Evolutionary conservation across 1,140 invertebrate species (phyloP), one percentile per base, ranked within the genome.

Genomic region (Neodiprion fabricii): DNA sequence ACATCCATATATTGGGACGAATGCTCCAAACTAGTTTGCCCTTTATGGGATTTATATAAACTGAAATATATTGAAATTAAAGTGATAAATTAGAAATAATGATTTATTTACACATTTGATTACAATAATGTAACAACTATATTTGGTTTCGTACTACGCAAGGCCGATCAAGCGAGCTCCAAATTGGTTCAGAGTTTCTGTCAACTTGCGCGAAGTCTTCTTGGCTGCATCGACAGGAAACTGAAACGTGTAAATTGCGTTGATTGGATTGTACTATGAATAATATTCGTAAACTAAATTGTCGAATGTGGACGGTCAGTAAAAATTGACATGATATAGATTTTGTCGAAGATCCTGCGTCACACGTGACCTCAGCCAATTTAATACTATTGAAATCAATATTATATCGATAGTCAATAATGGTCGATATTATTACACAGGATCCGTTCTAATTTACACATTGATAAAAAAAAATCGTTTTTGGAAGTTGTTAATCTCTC

Each of bases 161-260:
- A 91, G 82, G n/a, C 91, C 91, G 40, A 92, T 81, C 7, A 92
- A 48, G 74, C 86, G 87, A 21, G 89, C 88, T 47, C 91, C 91
- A 49, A 91, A 77, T 71, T 90, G 85, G 80, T 91, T 89, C 50
- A 92, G 78, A 9, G 87, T 85, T 17, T 89, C 87, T 0, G 89
- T 91, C 17, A 91, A 78, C n/a, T 85, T 82, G 72, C 85, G 84
- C 9, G 89, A 89, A 4, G 90, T 84, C 70, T 86, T 86, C 74
- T 87, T 90, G 0, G 84, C 87, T 7, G 87, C 76, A 73, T 87
- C 86, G 21, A 84, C 83, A 66, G 91, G 90, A 53, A 89, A 81
- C 91, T 91, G 77, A 40, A 87, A 85, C 72, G 8, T 65, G 76
- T 75, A 71, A 61, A 61, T 9, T 40, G 28, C 2, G 28, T 40